Base-by-base conservation (phyloP, 2,113 vertebrate species). In the Colistium nudipinnis region DNA sequence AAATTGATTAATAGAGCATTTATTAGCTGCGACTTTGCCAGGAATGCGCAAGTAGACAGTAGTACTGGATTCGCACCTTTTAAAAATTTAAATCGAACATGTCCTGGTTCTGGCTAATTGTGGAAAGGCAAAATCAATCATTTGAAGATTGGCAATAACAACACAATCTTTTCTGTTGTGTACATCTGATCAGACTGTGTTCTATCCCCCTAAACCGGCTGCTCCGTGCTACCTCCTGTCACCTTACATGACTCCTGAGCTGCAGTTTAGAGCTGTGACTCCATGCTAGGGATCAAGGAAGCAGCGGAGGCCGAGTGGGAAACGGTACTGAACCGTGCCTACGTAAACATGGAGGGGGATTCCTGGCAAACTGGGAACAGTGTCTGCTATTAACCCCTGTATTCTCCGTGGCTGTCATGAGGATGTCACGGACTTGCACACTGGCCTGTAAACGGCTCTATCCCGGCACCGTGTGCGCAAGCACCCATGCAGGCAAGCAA, bases 301-400 rank as follows among this genome's bases (percentile, higher is more conserved):
- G 71, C 72, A 73, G 1, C 4, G 38, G 14, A 76, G 76, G 60
- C 20, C 33, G 47, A 22, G 49, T 30, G 38, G 7, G 64, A 33
- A 36, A 7, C 4, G 41, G 54, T 17, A 62, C 20, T 54, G 81
- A 49, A 76, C 81, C 3, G 48, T 55, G 73, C 84, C 82, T 44
- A 9, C 44, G 74, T 81, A 66, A 85, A 85, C 82, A 84, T 77
- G 78, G 86, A 78, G 77, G 80, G n/a, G 81, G 81, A 51, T 59
- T 61, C 82, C 82, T 67, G 38, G n/a, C 68, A 47, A 69, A 25
- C 74, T 33, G 70, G 54, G 70, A 51, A 59, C 72, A 28, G 52
- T 73, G 51, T 62, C 64, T 24, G 11, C 36, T 61, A n/a, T n/a
- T 31, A 59, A 33, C 67, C 74, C 68, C 28, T 47, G 43, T 22